These are phyloP conservation scores for Varroa destructor DNA, from an alignment of 1,140 invertebrate species.

Conservation along the genomic window DNA sequence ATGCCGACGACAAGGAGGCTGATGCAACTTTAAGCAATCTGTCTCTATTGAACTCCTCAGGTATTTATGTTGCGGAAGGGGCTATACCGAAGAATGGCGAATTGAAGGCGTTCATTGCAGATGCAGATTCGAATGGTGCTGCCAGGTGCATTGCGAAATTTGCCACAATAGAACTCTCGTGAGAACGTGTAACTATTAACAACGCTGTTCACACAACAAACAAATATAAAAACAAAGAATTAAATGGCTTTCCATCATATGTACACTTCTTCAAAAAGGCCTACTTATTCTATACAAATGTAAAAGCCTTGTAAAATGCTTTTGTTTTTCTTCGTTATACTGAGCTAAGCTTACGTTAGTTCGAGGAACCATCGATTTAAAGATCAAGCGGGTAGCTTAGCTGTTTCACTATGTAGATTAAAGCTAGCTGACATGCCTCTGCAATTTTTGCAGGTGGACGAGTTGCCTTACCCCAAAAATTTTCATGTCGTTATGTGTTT, in stretches of 20 bases:
- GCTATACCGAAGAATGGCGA: neutral
- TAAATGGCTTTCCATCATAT: neutral
- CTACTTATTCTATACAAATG: neutral
- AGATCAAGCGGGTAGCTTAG: too few relatives aligned
- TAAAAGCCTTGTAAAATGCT: too few relatives aligned
- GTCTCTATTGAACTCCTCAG: neutral
- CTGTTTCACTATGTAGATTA: too few relatives aligned
- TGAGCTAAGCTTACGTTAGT: too few relatives aligned
- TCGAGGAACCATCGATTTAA: too few relatives aligned
- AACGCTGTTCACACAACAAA: neutral
- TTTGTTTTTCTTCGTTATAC: too few relatives aligned
- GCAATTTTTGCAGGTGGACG: too few relatives aligned
- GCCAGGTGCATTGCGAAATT: neutral
- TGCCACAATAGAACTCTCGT: neutral
- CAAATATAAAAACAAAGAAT: neutral
- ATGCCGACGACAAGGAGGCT: too few relatives aligned
- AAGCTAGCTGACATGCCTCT: too few relatives aligned
- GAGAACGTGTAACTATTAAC: slow-evolving; percentile 8
- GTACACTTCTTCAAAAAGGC: neutral
- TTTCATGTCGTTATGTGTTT: too few relatives aligned
- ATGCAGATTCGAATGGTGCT: slow-evolving; percentile 16
- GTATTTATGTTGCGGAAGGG: slow-evolving; percentile 13
- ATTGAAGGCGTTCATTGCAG: neutral
- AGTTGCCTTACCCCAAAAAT: too few relatives aligned
- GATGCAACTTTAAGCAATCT: too few relatives aligned